Evolutionary conservation across 1,140 invertebrate species (phyloP).

Genomic region (Psilanteris sp.): DNA sequence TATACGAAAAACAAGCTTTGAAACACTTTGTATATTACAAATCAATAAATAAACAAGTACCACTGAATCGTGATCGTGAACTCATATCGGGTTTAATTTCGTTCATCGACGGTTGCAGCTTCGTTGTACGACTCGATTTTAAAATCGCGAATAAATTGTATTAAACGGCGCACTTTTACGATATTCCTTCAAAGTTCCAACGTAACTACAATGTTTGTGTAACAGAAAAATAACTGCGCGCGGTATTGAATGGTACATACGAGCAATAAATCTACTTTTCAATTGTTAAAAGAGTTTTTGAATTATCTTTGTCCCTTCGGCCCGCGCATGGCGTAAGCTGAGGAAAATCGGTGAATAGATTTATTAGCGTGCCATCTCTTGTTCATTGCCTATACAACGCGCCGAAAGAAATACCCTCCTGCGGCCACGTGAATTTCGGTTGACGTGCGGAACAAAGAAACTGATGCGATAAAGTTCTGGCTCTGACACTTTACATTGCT

Average conservation of each 20-base stretch:
- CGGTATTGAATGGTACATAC: constrained; percentile 32
- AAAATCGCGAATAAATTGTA: no score
- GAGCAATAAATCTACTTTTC: constrained; percentile 42
- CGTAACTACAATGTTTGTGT: no score
- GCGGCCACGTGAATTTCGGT: constrained; percentile 51
- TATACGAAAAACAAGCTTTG: no score
- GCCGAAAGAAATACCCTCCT: constrained; percentile 39
- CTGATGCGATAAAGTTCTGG: constrained; percentile 33
- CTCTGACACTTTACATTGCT: constrained; percentile 53
- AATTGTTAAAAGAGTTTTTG: constrained; percentile 30
- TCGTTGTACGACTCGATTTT: no score
- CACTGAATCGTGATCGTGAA: no score
- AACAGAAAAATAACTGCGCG: no score
- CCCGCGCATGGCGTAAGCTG: constrained; percentile 18
- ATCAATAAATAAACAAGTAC: no score
- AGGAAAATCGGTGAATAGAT: constrained; percentile 54
- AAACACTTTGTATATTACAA: no score
- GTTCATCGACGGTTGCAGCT: no score
- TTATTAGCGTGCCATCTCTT: constrained; percentile 58
- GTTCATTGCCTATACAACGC: constrained; percentile 54
- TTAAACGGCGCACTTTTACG: no score
- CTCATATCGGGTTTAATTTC: no score
- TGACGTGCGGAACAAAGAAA: constrained; percentile 57
- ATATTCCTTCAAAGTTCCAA: no score
- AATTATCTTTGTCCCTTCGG: constrained; percentile 9